Evolutionary conservation across 2,113 vertebrate genomes (phyloP), one percentile per base, ranked within the genome.

Genomic region (Calyptomena viridis): DNA sequence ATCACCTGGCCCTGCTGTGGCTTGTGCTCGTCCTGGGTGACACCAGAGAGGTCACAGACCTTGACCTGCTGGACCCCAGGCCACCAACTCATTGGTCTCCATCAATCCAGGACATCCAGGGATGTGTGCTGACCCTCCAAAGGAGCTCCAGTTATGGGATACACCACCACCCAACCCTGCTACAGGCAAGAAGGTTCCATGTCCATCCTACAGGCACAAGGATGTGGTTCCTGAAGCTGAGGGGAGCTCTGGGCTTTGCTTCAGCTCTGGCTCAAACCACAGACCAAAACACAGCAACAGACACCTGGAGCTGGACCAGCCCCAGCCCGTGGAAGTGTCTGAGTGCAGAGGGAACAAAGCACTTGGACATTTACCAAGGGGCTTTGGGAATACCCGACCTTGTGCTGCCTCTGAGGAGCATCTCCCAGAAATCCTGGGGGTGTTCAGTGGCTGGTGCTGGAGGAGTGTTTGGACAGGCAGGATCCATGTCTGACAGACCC

Each of bases 311-410:
- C 17, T 30, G 52, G n/a, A 80, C 39, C 63, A 56, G 9, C 46
- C 75, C 9, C 80, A 25, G 53, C 53, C 23, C 49, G 40, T 68
- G 69, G 46, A 72, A 50, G 50, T 22, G 17, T 39, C 72, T 49
- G 58, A 56, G 31, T 44, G 24, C 53, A 80, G 63, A 39, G 31
- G 37, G 30, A 94, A 39, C 18, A 77, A 79, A 79, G 42, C 31
- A 12, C 46, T 14, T 1, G 0, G 37, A 53, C 5, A 2, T n/a
- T 73, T 47, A 28, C 53, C 24, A 8, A 33, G 67, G 66, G n/a
- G 5, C 40, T 76, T 76, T 64, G 44, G 58, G 78, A 79, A 40
- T 42, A 47, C 40, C 18, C 9, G 44, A 60, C 24, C 33, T 16
- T 60, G 53, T 40, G 66, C n/a, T 79, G 78, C 73, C 64, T 71